Conservation (phyloP, 1,140 invertebrate genomes). For the Lamellibrachia luymesi region DNA sequence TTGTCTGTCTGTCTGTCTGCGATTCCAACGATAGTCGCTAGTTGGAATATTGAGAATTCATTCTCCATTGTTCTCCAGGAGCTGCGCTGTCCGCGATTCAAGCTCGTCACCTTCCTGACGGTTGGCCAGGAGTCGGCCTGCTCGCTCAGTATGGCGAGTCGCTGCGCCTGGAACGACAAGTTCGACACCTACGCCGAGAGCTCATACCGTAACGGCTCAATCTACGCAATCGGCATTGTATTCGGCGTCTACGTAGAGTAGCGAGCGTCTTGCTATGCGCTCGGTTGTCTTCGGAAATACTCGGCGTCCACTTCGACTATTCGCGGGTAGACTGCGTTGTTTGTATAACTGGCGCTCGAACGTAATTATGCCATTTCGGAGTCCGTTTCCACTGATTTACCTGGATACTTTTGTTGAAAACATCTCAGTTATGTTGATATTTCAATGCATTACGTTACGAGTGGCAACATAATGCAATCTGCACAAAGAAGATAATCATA, state of each 20-base stretch:
- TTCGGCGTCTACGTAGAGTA: conserved; percentile 34
- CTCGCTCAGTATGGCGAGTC: conserved; percentile 38
- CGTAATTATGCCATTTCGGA: not conserved
- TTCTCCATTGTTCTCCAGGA: not conserved
- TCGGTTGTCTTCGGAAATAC: not conserved
- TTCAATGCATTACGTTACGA: not conserved
- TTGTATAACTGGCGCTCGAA: not conserved
- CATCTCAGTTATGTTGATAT: not conserved
- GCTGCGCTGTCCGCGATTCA: conserved; percentile 35
- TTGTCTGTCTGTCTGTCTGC: not conserved
- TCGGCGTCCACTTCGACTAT: not conserved
- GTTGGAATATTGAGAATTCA: too few species aligned
- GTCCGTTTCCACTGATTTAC: too few species aligned
- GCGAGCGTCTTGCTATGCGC: not conserved
- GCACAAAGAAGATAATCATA: too few species aligned
- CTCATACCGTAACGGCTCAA: conserved; percentile 36
- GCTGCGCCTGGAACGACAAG: conserved; percentile 43
- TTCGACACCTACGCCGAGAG: conserved; percentile 42
- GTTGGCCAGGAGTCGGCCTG: conserved; percentile 44
- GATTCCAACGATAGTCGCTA: not conserved
- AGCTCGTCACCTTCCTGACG: conserved; percentile 39
- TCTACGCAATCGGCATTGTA: conserved; percentile 38
- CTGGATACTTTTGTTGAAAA: too few species aligned
- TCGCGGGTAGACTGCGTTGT: not conserved
- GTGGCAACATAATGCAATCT: not conserved